Evolutionary conservation across 2,888 invertebrate genomes (phyloP).

Genomic region (Mantis religiosa): DNA sequence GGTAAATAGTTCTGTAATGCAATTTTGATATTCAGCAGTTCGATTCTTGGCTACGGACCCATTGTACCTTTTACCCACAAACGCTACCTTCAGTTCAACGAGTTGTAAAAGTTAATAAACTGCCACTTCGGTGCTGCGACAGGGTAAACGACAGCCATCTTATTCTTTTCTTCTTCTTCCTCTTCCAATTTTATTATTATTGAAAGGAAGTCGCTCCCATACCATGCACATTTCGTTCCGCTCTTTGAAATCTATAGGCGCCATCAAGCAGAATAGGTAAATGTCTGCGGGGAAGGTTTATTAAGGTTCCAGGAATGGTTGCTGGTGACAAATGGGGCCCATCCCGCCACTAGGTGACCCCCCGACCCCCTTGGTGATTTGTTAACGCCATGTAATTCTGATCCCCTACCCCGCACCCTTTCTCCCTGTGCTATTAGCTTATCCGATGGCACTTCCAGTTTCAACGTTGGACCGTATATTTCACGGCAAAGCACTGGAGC

Average conservation of each 20-base stretch:
- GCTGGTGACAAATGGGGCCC: neutral
- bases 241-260: neutral
- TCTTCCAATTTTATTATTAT: neutral
- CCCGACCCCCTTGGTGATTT: neutral
- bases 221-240: neutral
- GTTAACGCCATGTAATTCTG: neutral
- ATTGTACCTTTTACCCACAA: neutral
- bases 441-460: neutral
- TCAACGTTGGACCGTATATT: neutral
- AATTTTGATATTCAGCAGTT: neutral
- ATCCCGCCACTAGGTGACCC: neutral
- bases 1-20: neutral
- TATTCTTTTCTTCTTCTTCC: neutral
- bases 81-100: too few species aligned
- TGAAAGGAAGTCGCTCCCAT: neutral
- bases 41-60: neutral
- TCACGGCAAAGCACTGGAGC: neutral
- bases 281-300: neutral
- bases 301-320: neutral
- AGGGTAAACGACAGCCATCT: neutral
- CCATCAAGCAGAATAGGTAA: conserved; percentile 1
- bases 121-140: neutral
- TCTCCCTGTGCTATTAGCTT: neutral
- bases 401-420: neutral
- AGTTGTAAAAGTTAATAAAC: neutral